These are phyloP conservation scores for Propithecus coquereli DNA, from an alignment of 2,113 vertebrate genomes.

Conservation along the genomic window DNA sequence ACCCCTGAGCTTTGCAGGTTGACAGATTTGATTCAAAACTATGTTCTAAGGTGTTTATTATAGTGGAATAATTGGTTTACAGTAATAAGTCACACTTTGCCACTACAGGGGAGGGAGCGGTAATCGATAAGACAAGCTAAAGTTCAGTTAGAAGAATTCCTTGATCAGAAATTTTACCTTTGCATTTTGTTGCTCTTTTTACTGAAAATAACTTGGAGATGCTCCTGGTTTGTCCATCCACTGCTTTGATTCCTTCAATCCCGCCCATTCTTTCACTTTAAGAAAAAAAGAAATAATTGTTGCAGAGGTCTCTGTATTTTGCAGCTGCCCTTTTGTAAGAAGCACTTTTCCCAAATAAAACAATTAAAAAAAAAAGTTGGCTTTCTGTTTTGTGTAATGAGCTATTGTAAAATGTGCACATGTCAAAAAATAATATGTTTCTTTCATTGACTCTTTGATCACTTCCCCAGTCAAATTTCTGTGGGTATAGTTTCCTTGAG, in stretches of 20 bases:
- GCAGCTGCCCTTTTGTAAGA: conserved; percentile 89
- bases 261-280: conserved; percentile 80
- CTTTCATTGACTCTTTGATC: neutral
- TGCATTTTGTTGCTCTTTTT: conserved; percentile 78
- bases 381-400: conserved; percentile 43
- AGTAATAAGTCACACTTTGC: neutral
- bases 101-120: neutral
- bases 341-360: conserved; percentile 90
- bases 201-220: conserved; percentile 76
- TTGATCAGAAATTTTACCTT: conserved; percentile 77
- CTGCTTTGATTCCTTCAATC: conserved; percentile 78
- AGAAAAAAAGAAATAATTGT: conserved; percentile 82
- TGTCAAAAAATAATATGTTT: neutral
- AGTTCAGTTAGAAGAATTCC: conserved; percentile 64
- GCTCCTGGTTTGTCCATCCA: conserved; percentile 77
- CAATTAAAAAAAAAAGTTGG: conserved; percentile 63
- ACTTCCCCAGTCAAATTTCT: neutral
- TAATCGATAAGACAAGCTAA: conserved; percentile 57
- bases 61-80: neutral
- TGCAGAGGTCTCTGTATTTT: conserved; percentile 86
- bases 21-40: neutral
- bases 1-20: conserved; percentile 26
- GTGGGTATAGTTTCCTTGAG: neutral
- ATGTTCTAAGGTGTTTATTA: neutral
- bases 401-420: neutral